These are phyloP conservation scores for Neopelma chrysocephalum DNA, from an alignment of 2,797 vertebrate genomes.

Conservation along the genomic window DNA sequence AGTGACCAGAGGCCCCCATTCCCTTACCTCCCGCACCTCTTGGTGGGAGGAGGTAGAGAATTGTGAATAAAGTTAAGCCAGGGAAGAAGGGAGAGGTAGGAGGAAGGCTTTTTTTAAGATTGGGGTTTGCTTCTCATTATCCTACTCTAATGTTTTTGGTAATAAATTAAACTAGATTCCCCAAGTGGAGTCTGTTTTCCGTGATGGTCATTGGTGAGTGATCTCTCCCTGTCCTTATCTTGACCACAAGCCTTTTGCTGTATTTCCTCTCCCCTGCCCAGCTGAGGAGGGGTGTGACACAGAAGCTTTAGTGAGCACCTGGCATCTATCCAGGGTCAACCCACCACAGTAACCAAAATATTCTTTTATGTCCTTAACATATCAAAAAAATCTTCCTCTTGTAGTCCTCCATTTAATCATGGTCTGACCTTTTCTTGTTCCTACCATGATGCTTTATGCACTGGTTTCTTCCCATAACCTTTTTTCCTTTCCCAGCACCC, in stretches of 20 bases:
- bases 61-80: not conserved
- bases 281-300: not conserved
- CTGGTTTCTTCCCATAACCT: not conserved
- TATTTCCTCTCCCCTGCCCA: not conserved
- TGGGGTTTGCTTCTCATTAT: not conserved
- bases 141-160: not conserved
- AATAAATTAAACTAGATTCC: not conserved
- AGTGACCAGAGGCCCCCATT: not conserved
- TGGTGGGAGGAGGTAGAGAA: not conserved
- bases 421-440: not conserved
- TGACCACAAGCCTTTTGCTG: not conserved
- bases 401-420: rapidly evolving
- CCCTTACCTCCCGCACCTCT: not conserved
- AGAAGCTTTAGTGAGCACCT: not conserved
- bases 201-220: not conserved
- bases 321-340: not conserved
- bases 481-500: not conserved
- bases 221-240: not conserved
- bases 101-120: not conserved
- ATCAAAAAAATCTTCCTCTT: not conserved
- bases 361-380: not conserved
- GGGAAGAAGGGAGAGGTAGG: not conserved
- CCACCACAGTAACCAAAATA: not conserved
- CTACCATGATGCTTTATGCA: not conserved
- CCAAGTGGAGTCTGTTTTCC: not conserved